Base-by-base conservation (phyloP, 1,140 invertebrate genomes). In the Eupeodes corollae region DNA sequence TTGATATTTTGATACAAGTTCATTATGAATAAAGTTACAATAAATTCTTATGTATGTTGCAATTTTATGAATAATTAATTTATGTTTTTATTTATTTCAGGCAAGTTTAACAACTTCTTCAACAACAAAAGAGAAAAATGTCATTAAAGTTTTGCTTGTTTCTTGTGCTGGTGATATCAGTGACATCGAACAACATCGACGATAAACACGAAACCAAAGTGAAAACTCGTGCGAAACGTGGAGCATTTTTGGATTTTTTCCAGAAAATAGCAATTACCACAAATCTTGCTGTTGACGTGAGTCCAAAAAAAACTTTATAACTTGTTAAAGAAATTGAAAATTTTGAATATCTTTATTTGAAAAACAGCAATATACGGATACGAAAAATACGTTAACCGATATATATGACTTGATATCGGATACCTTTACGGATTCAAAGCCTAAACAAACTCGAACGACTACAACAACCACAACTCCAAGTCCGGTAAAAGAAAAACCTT, bases 361-460 rank as follows among this genome's bases (percentile, higher is more conserved):
- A n/a, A n/a, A n/a, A n/a, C 34, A 68, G 66, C 66, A 68, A 68
- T 66, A 63, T 31, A 53, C 57, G 6, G 66, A 68, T 14, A 68
- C 66, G 0, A 42, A 51, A 3, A 55, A 64, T 32, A 59, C 64
- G 3, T 44, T 68, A 0, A 56, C 59, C 15, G 56, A 63, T 5
- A 57, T 67, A 0, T 63, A 56, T 33, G 66, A 67, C 32, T 55
- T 57, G 10, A 44, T 68, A 0, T 63, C 59, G 14, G 59, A 64
- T n/a, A 57, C 58, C 21, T 67, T 68, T 15, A 59, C 56, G 15
- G 66, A 68, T 52, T 60, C 65, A 3, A 63, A 53, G 0, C 55
- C 59, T 0, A 26, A 12, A 1, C 61, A 63, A 18, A 56, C 65
- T 6, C 63, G 57, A 11, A 13, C 44, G 30, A 52, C 11, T 9